A percentile compares a stretch with the other conserved stretches of the same genome.
Conservation (phyloP, 2,113 vertebrate genomes). For the Candoia aspera region DNA sequence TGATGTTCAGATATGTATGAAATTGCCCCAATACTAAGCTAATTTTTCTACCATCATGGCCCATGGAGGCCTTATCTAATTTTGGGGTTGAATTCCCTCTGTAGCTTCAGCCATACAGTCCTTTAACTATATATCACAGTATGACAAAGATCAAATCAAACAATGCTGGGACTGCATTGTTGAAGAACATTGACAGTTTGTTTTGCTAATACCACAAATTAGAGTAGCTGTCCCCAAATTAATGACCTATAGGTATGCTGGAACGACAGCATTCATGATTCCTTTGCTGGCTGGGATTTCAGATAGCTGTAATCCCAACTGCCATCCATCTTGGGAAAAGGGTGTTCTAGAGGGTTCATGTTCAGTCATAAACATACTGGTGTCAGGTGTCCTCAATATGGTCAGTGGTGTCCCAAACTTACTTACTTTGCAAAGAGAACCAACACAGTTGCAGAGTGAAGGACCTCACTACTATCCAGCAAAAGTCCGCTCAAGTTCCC, state of each 20-base stretch:
- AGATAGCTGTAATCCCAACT: neutral
- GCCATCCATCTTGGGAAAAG: neutral
- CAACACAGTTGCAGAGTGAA: neutral
- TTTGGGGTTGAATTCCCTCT: neutral
- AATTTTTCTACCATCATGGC: neutral
- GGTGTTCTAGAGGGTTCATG: neutral
- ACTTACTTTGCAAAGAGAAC: neutral
- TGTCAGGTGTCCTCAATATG: neutral
- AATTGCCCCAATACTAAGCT: neutral
- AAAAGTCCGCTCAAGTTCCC: neutral
- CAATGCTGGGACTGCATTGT: neutral
- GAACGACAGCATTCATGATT: neutral
- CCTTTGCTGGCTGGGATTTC: neutral
- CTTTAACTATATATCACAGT: neutral
- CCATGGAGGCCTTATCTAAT: neutral
- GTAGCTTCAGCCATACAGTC: neutral
- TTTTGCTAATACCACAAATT: neutral
- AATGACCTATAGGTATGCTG: neutral
- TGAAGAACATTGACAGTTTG: neutral
- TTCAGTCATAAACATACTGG: neutral
- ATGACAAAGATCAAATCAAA: neutral
- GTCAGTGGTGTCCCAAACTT: neutral
- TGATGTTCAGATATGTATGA: too few species aligned
- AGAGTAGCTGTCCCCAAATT: neutral
- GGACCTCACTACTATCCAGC: neutral